Percentiles rank a stretch among this genome's conserved stretches.
Evolutionary conservation across 2,888 invertebrate genomes (phyloP).

Genomic region (Caenorhabditis parvicauda): DNA sequence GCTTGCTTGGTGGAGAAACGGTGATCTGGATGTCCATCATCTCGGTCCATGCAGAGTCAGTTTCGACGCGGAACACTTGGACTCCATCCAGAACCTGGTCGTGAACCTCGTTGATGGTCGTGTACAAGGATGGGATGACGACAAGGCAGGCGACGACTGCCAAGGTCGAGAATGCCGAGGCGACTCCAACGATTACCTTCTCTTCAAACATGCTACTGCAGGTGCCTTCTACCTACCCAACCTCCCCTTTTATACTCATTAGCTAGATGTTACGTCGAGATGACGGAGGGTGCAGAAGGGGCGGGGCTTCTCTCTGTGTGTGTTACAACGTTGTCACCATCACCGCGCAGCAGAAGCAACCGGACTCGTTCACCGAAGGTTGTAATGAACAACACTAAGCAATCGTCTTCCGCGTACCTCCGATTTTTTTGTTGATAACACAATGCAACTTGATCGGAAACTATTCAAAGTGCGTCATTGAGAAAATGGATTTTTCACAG

Average conservation of each 20-base stretch:
- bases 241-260: neutral
- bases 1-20: conserved; percentile 52
- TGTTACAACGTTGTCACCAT: too few species aligned
- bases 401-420: too few species aligned
- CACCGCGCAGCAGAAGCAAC: too few species aligned
- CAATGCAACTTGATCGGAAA: too few species aligned
- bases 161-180: conserved; percentile 5
- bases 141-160: conserved; percentile 8
- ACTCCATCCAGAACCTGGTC: conserved; percentile 33
- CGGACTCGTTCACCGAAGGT: too few species aligned
- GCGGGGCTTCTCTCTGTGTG: too few species aligned
- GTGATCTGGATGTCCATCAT: conserved; percentile 55
- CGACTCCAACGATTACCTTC: conserved; percentile 4
- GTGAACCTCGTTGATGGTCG: conserved; percentile 7
- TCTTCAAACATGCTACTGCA: conserved; percentile 2
- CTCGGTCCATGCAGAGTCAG: conserved; percentile 52
- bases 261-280: neutral
- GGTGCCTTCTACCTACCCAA: neutral
- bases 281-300: too few species aligned
- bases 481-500: too few species aligned
- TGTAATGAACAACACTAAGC: too few species aligned
- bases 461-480: too few species aligned
- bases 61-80: conserved; percentile 52
- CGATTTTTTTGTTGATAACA: too few species aligned
- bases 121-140: conserved; percentile 5